Conservation (phyloP, 2,113 vertebrate species). For the Paraplagusia blochii region DNA sequence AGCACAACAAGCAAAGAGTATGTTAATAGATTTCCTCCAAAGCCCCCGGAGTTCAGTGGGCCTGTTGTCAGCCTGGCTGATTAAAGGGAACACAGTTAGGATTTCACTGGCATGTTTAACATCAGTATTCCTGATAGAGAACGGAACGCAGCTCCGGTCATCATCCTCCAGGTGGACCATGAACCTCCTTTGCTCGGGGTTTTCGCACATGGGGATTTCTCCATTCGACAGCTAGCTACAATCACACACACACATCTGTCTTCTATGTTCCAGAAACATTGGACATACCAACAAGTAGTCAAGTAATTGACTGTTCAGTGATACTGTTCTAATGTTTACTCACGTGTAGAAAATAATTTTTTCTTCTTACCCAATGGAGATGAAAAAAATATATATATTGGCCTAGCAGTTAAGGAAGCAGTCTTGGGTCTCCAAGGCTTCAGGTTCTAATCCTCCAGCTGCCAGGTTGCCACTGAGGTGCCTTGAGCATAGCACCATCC, state of each 20-base stretch:
- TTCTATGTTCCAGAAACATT: too few relatives aligned
- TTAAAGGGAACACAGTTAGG: constrained; percentile 68
- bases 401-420: too few relatives aligned
- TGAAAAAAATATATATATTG: too few relatives aligned
- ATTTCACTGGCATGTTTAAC: constrained; percentile 48
- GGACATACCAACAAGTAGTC: too few relatives aligned
- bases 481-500: too few relatives aligned
- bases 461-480: too few relatives aligned
- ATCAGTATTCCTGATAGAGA: constrained; percentile 59
- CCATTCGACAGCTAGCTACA: constrained; percentile 30
- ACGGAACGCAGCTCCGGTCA: constrained; percentile 34
- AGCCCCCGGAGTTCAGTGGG: constrained; percentile 54
- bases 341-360: too few relatives aligned
- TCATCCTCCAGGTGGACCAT: constrained; percentile 16
- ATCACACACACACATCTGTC: constrained; percentile 35
- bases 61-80: constrained; percentile 67
- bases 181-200: constrained; percentile 10
- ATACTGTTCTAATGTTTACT: too few relatives aligned
- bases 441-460: too few relatives aligned
- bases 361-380: too few relatives aligned
- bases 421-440: too few relatives aligned
- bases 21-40: constrained; percentile 70
- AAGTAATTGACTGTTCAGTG: too few relatives aligned
- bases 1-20: constrained; percentile 65
- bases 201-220: constrained; percentile 28